Evolutionary conservation across 1,140 invertebrate species (phyloP), one percentile per base, ranked within the genome.

Genomic region (Solenopsis invicta): DNA sequence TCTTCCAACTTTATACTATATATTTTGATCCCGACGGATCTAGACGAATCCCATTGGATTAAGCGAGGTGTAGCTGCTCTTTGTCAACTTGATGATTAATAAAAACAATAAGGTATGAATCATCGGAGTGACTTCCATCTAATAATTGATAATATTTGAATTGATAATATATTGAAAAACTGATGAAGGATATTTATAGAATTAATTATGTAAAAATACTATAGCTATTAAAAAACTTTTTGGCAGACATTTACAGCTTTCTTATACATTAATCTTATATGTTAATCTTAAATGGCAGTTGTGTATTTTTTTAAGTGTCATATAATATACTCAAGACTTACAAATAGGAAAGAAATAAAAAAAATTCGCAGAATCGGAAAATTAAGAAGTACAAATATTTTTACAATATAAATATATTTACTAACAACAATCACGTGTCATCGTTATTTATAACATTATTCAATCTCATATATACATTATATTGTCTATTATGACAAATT

Each of bases 1-100:
- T 98, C 98, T 0, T 98, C 98, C 18, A 99, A 99, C 95, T 98
- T 98, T 94, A 97, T 99, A n/a, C 97, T 98, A 95, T 97, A 96
- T 87, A 97, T 98, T 48, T 96, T 96, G 12, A 95, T 99, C 29
- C 95, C 96, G 4, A 97, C 97, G 4, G 95, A 96, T 59, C 88
- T 96, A 74, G 96, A 96, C 0, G 96, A 97, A 87, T 96, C 96
- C 86, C 98, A 99, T 93, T 99, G 98, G 98, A 98, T 98, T 69
- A 98, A 97, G 92, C 96, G 98, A 82, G 98, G 98, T n/a, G 98
- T 98, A 1, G 97, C 97, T 16, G 96, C 96, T 71, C 94, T 98
- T 50, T 98, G 97, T 87, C 97, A 98, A 94, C 95, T 98, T 66
- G 97, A 98, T 93, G 97, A 98, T 94, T 98, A 96, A 94, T 62